Percentiles rank a stretch among this genome's conserved stretches.
Conservation (phyloP, 1,140 invertebrate genomes). For the Saxidomus purpurata region DNA sequence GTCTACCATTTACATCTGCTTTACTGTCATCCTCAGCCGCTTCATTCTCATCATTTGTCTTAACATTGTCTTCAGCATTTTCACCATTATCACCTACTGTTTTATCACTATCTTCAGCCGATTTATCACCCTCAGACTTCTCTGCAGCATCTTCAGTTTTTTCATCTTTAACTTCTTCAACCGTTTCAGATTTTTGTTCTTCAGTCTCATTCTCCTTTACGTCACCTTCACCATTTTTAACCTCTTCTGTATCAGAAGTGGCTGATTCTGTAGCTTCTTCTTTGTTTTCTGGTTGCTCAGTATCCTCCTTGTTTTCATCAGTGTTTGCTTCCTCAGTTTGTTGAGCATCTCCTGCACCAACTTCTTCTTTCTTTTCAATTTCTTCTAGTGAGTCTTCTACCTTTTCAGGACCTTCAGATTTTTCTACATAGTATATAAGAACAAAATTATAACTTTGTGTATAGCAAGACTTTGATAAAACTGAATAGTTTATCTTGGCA, state of each 20-base stretch:
- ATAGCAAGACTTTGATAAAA: too few species aligned
- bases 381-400: constrained; percentile 55
- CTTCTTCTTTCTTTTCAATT: constrained; percentile 52
- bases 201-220: not conserved
- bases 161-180: not conserved
- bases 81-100: not conserved
- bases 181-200: constrained; percentile 10
- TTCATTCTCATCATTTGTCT: not conserved
- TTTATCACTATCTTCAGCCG: not conserved
- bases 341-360: constrained; percentile 50
- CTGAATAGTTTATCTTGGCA: too few species aligned
- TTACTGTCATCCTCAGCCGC: constrained; percentile 27
- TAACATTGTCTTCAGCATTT: not conserved
- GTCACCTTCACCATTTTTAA: constrained; percentile 51
- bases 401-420: not conserved
- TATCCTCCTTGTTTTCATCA: constrained; percentile 58
- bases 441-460: too few species aligned
- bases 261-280: constrained; percentile 41
- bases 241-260: not conserved
- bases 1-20: not conserved
- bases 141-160: not conserved
- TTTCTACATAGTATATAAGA: too few species aligned
- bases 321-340: constrained; percentile 34
- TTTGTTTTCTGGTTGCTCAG: constrained; percentile 60
- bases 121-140: not conserved